Evolutionary conservation across 2,888 invertebrate genomes (phyloP).

Genomic region (Neocrepidodera transversa): DNA sequence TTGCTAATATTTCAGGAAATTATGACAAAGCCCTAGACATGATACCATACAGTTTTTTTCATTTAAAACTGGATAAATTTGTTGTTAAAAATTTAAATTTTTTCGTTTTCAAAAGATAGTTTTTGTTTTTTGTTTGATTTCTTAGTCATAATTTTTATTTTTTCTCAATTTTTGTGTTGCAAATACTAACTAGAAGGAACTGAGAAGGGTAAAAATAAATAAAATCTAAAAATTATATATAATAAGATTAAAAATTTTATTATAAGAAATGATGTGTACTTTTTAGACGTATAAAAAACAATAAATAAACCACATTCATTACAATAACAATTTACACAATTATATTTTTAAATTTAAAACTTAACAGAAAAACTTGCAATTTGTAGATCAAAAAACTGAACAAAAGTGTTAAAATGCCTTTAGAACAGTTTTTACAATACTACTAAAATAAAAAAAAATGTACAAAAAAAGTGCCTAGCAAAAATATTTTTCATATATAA

Average conservation of each 20-base stretch:
- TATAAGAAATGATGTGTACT: conserved; percentile 15
- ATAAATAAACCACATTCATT: conserved; percentile 12
- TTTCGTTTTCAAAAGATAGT: too few relatives aligned
- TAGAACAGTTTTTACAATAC: too few relatives aligned
- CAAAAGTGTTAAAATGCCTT: not conserved
- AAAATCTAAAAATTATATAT: conserved; percentile 1
- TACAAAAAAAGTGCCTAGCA: conserved; percentile 1
- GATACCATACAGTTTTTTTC: too few relatives aligned
- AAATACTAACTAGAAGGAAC: too few relatives aligned
- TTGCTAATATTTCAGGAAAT: too few relatives aligned
- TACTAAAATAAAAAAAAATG: not conserved
- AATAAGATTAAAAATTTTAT: conserved; percentile 24
- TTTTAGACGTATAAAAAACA: conserved; percentile 10
- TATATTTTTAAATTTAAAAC: not conserved
- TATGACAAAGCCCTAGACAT: too few relatives aligned
- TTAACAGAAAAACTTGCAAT: not conserved
- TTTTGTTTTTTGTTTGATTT: too few relatives aligned
- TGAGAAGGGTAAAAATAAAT: too few relatives aligned
- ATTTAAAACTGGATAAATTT: too few relatives aligned
- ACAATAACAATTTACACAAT: not conserved
- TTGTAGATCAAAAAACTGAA: not conserved
- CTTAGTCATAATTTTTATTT: too few relatives aligned
- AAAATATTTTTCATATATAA: conserved; percentile 13
- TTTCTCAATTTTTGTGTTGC: too few relatives aligned
- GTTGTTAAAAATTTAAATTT: too few relatives aligned